Percentiles rank a stretch among this genome's conserved stretches.
phyloP scores from a whole-genome alignment of 2,113 vertebrate species.

The Tragelaphus imberbis region DNA sequence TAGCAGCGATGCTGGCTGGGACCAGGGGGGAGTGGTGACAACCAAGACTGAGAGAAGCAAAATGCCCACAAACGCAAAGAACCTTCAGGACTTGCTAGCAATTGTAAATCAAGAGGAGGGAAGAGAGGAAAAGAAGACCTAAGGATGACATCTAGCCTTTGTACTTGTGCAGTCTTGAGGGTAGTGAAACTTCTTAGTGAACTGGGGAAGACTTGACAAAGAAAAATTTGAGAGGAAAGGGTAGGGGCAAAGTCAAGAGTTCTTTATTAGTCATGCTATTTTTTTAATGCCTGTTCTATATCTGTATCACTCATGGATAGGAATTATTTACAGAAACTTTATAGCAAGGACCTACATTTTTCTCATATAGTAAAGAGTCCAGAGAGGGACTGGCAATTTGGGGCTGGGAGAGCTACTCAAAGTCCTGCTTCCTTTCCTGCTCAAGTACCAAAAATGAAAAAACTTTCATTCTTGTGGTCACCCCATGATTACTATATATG shows the following conservation, averaged over 20 bases:
- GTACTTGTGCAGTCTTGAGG: neutral
- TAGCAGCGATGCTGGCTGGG: neutral
- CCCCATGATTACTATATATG: neutral
- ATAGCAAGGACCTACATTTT: neutral
- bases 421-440: neutral
- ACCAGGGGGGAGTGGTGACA: neutral
- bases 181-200: neutral
- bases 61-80: too few relatives aligned
- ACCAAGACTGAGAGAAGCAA: neutral
- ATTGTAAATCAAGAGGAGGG: neutral
- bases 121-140: neutral
- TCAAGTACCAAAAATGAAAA: neutral
- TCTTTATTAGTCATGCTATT: neutral
- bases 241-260: neutral
- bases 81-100: neutral
- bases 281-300: neutral
- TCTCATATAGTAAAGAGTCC: neutral
- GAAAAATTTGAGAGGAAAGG: neutral
- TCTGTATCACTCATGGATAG: neutral
- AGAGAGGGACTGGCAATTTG: neutral
- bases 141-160: neutral
- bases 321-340: neutral
- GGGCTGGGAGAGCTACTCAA: neutral
- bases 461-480: neutral
- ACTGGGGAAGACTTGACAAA: neutral